Evolutionary conservation across 1,140 invertebrate species (phyloP).

Genomic region (Lepidotrigona ventralis): DNA sequence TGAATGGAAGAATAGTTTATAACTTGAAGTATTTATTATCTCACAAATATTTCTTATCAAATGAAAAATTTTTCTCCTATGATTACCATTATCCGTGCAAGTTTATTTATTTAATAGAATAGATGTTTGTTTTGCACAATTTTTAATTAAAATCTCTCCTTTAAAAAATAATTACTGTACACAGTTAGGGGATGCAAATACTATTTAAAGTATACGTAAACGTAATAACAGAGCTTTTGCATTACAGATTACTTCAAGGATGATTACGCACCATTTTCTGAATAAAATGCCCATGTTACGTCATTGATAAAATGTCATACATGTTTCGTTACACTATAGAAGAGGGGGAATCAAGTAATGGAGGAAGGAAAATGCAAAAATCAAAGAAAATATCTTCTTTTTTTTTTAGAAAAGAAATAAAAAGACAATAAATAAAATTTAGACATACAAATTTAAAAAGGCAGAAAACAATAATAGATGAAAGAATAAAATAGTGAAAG

Average conservation of each 20-base stretch:
- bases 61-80: too few species aligned
- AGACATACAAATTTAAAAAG: not conserved
- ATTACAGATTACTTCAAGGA: slow-evolving; percentile 2
- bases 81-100: too few species aligned
- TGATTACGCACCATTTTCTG: not conserved
- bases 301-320: slow-evolving; percentile 29
- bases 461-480: not conserved
- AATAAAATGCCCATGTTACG: slow-evolving; percentile 10
- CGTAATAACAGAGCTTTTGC: slow-evolving; percentile 1
- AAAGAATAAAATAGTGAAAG: not conserved
- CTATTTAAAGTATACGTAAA: not conserved
- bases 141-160: not conserved
- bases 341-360: too few species aligned
- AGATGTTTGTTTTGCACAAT: not conserved
- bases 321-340: not conserved
- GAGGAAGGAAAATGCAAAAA: not conserved
- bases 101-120: not conserved
- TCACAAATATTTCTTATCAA: too few species aligned
- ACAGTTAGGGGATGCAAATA: not conserved
- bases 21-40: too few species aligned
- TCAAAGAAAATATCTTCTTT: not conserved
- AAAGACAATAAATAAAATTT: not conserved
- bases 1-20: too few species aligned
- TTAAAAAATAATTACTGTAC: not conserved
- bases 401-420: not conserved